Base-by-base conservation (phyloP, 2,888 invertebrate species). In the Coelinius sp. region DNA sequence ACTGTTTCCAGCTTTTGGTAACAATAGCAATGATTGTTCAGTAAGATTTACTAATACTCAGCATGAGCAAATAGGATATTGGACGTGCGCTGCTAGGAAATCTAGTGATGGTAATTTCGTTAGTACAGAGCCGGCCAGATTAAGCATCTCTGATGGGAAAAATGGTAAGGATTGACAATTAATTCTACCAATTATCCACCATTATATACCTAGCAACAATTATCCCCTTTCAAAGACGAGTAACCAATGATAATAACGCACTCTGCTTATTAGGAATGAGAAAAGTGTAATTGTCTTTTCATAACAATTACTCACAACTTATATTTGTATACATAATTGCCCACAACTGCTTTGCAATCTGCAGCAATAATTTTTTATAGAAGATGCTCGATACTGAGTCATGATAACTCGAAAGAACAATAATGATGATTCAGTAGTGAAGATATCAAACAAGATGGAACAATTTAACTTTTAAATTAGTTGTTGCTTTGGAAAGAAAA, bases 21-120 rank as follows among this genome's bases (percentile, higher is more conserved):
- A 85, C 75, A 82, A 83, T 71, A 85, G 84, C 74, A 86, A 86
- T 77, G 86, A 87, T 75, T 88, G 87, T 79, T 87, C 86, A 66
- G 87, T 88, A 24, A 78, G 85, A 76, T 87, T 88, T 77, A 85
- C 83, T 25, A 85, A 85, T 74, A 81, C 83, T 56, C 83, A 84
- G 76, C 80, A 85, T 75, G 86, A 87, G 72, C 87, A 87, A 75
- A 83, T 83, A 72, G 87, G 87, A 74, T 85, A 85, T 70, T 88
- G 87, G 87, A 85, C 82, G 52, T 88, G 87, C 73, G 87, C 86
- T 10, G 87, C 84, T n/a, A 79, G 86, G 74, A 78, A 75, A 68
- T 81, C 82, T 41, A 73, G 75, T 31, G 82, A 80, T 65, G 83
- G 82, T 71, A 77, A 81, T 71, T 86, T 86, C 79, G 84, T 83